Base-by-base conservation (phyloP, 2,888 invertebrate species). In the Leptinotarsa tumamoca region DNA sequence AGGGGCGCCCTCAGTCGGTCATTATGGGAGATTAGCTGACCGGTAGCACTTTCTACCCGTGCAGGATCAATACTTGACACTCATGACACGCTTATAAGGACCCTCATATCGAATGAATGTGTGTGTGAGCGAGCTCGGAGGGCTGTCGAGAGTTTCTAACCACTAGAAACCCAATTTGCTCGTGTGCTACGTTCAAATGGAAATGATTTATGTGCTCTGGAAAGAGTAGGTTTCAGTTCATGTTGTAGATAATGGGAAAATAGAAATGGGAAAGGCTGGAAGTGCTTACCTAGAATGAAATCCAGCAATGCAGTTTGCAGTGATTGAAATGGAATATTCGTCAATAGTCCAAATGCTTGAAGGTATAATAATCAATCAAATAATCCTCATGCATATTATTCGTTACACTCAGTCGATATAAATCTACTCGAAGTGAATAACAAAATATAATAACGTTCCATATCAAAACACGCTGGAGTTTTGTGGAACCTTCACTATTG, bases 1-100 rank as follows among this genome's bases (percentile, higher is more conserved):
- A 50, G 51, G 73, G 58, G 75, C 73, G 78, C 71, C 73, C 73
- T 75, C 77, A 69, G 58, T 17, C 75, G 73, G 75, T 78, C 75
- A 78, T 78, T 78, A 78, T 66, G 43, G 73, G 66, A 73, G 78
- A 78, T 77, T 78, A 78, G 75, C 75, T 75, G 75, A 77, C 77
- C 74, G 73, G 75, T 70, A 68, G 75, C 73, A 78, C 73, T 75
- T 73, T 71, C 73, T 61, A 70, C 58, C 49, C 54, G 13, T 50
- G 58, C 43, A 27, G 68, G 78, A 78, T 78, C 78, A 73, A 78
- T 78, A 78, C 75, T 75, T 73, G 71, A 75, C 78, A 78, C 73
- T 73, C 73, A 78, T 75, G 66, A 75, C 72, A 73, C 74, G 72
- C 75, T 75, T 70, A 56, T 70, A 70, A 70, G 70, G 50, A 50